Percentiles rank a stretch among this genome's conserved stretches.
phyloP scores from a whole-genome alignment of 1,140 invertebrate genomes.

The Nephila pilipes region DNA sequence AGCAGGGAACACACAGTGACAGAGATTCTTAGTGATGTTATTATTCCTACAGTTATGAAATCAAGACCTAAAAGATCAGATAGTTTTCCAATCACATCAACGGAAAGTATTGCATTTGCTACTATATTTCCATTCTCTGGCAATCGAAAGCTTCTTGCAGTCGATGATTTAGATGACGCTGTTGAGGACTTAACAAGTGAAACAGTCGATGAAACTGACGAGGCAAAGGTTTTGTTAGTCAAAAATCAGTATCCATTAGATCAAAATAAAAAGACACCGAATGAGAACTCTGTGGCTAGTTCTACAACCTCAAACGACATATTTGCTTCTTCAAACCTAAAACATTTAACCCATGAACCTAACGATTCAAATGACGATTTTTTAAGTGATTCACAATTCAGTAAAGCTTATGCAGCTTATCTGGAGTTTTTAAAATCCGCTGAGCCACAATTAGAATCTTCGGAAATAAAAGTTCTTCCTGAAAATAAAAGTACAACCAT shows the following conservation, averaged over 20 bases:
- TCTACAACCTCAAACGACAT: not conserved
- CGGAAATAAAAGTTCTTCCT: not conserved
- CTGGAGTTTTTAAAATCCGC: conserved; percentile 57
- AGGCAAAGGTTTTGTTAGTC: not conserved
- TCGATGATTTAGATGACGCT: not conserved
- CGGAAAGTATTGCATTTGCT: not conserved
- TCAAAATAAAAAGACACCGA: not conserved
- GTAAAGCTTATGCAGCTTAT: conserved; percentile 71
- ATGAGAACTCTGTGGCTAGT: conserved; percentile 14
- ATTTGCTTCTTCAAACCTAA: not conserved
- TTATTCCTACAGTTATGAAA: conserved; percentile 64
- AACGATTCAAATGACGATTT: conserved; percentile 50
- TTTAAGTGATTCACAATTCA: conserved; percentile 65
- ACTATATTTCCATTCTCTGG: not conserved
- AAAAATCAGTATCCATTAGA: not conserved
- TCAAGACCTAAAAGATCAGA: conserved; percentile 3
- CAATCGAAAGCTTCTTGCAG: not conserved
- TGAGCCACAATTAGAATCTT: not conserved
- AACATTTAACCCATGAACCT: not conserved
- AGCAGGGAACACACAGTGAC: conserved; percentile 71
- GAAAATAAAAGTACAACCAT: not conserved
- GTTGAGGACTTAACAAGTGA: not conserved
- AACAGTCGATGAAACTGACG: not conserved
- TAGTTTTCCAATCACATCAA: not conserved
- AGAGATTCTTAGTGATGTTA: conserved; percentile 68